These are phyloP conservation scores for Cerceris rybyensis DNA, from an alignment of 2,888 invertebrate genomes.

Conservation along the genomic window DNA sequence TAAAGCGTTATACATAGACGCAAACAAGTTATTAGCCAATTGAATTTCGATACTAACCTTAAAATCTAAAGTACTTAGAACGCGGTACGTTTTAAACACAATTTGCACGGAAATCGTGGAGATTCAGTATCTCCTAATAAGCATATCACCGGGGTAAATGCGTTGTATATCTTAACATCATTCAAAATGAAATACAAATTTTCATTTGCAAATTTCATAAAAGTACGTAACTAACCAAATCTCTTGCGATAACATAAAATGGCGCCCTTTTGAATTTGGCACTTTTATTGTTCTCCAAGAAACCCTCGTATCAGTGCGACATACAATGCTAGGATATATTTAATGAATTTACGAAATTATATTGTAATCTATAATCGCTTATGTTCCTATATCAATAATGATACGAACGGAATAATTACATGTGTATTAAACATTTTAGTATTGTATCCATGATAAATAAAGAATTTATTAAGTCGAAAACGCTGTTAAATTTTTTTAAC, in stretches of 20 bases:
- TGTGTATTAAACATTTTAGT: too few relatives aligned
- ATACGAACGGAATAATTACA: too few relatives aligned
- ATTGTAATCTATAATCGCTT: too few relatives aligned
- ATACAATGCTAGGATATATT: neutral
- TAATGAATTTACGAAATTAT: neutral
- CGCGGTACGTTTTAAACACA: neutral
- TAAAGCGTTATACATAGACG: neutral
- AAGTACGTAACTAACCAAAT: conserved; percentile 46
- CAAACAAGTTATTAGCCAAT: conserved; percentile 25
- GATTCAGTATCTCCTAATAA: conserved; percentile 27
- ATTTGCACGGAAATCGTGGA: neutral
- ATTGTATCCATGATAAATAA: too few relatives aligned
- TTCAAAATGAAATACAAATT: conserved; percentile 8
- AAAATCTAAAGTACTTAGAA: conserved; percentile 16
- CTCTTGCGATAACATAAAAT: conserved; percentile 49
- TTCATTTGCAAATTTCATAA: conserved; percentile 27
- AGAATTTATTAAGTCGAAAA: too few relatives aligned
- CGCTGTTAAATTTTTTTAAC: too few relatives aligned
- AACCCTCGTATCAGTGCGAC: neutral
- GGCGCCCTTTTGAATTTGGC: conserved; percentile 53
- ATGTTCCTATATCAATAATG: too few relatives aligned
- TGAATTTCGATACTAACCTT: conserved; percentile 38
- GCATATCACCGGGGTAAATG: conserved; percentile 4
- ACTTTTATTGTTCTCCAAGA: conserved; percentile 18
- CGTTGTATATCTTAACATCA: neutral